phyloP scores from a whole-genome alignment of 1,140 invertebrate species.

The Bombus superbus region DNA sequence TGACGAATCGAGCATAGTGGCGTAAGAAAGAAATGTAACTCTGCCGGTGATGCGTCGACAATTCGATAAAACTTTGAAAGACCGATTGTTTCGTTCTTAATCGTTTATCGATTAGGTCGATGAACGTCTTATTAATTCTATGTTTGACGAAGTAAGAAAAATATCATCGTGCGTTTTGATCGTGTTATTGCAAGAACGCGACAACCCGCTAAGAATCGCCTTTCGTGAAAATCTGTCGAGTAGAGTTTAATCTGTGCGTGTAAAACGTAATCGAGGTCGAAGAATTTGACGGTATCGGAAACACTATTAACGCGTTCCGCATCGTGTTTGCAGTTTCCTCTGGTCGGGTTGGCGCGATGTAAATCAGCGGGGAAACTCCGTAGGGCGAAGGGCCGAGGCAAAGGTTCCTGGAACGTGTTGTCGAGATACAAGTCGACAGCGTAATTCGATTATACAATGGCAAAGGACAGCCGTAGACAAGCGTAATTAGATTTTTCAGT shows the following conservation, averaged over 20 bases:
- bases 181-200: too few relatives aligned
- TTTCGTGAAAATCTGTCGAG: not conserved
- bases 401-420: constrained; percentile 29
- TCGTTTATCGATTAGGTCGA: too few relatives aligned
- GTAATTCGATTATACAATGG: constrained; percentile 36
- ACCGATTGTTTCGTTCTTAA: too few relatives aligned
- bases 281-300: not conserved
- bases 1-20: too few relatives aligned
- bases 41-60: too few relatives aligned
- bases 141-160: too few relatives aligned
- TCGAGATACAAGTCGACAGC: constrained; percentile 24
- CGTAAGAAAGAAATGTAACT: too few relatives aligned
- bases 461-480: constrained; percentile 40
- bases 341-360: not conserved
- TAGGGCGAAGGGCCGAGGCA: not conserved
- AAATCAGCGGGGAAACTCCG: constrained; percentile 21
- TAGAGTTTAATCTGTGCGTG: not conserved
- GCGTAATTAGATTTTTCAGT: constrained; percentile 44
- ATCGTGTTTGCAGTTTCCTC: not conserved
- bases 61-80: too few relatives aligned
- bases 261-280: not conserved
- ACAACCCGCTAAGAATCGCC: not conserved
- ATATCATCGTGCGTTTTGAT: too few relatives aligned
- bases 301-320: not conserved
- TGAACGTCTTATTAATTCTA: too few relatives aligned